Evolutionary conservation across 2,113 vertebrate genomes (phyloP).

Genomic region (Malurus elegans): DNA sequence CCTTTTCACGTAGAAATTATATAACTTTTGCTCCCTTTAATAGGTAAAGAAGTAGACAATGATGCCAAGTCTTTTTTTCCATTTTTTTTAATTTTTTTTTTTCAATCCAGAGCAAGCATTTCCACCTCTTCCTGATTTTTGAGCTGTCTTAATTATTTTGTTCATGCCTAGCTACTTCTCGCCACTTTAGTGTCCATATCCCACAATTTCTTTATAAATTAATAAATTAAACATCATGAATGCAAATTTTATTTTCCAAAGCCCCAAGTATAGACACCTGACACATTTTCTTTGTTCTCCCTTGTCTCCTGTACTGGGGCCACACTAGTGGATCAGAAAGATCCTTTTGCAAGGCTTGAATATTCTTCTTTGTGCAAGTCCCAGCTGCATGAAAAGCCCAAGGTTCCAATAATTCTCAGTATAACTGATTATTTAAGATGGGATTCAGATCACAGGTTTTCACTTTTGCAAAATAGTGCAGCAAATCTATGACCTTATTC

Average conservation of each 20-base stretch:
- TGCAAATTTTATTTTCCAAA: not conserved
- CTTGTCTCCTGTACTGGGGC: not conserved
- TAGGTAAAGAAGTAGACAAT: not conserved
- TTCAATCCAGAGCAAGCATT: not conserved
- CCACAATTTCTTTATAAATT: not conserved
- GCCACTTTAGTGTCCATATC: not conserved
- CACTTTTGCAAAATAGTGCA: not conserved
- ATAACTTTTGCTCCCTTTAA: not conserved
- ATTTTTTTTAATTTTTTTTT: not conserved
- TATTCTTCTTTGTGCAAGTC: not conserved
- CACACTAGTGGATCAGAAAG: not conserved
- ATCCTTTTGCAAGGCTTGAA: not conserved
- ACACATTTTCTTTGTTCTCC: not conserved
- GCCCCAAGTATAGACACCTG: not conserved
- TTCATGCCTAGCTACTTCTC: not conserved
- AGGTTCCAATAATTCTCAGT: not conserved
- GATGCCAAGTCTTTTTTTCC: not conserved
- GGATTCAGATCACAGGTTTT: not conserved
- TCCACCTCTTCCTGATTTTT: not conserved
- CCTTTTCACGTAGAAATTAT: too few relatives aligned
- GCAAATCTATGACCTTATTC: not conserved
- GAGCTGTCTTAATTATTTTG: not conserved
- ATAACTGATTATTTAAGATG: not conserved
- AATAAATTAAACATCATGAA: not conserved
- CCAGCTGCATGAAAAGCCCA: not conserved